Evolutionary conservation across 2,113 vertebrate genomes (phyloP).

Genomic region (Bettongia penicillata): DNA sequence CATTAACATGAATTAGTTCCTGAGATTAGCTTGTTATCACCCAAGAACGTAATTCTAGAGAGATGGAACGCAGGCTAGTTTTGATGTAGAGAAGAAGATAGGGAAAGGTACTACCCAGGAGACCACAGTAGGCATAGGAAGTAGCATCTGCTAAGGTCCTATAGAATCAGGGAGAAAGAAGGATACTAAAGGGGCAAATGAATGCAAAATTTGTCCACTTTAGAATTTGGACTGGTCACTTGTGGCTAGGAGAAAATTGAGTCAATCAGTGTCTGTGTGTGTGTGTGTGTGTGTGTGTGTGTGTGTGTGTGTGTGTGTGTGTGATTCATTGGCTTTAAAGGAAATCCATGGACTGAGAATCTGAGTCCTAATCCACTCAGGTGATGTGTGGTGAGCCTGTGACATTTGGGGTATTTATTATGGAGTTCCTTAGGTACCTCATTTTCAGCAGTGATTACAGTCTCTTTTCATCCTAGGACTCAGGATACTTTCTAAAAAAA

Average conservation of each 20-base stretch:
- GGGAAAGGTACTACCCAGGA: not conserved
- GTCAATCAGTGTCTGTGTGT: no score
- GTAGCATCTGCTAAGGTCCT: not conserved
- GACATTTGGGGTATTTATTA: not conserved
- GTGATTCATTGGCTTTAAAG: not conserved
- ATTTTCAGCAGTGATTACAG: not conserved
- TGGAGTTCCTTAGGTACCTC: not conserved
- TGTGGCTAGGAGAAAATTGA: not conserved
- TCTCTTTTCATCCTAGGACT: not conserved
- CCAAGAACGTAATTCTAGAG: not conserved
- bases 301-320: no score
- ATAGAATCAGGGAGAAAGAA: not conserved
- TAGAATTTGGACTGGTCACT: not conserved
- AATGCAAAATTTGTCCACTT: not conserved
- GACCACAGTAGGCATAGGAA: not conserved
- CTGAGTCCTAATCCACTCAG: not conserved
- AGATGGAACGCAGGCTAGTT: not conserved
- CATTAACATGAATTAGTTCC: not conserved
- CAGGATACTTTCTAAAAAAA: not conserved
- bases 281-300: no score
- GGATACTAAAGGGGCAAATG: not conserved
- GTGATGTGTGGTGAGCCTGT: accelerated
- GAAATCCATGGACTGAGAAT: not conserved
- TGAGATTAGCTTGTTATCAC: not conserved
- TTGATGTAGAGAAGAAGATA: not conserved